Conservation (phyloP, 1,140 invertebrate species). For the Bacillus rossius region DNA sequence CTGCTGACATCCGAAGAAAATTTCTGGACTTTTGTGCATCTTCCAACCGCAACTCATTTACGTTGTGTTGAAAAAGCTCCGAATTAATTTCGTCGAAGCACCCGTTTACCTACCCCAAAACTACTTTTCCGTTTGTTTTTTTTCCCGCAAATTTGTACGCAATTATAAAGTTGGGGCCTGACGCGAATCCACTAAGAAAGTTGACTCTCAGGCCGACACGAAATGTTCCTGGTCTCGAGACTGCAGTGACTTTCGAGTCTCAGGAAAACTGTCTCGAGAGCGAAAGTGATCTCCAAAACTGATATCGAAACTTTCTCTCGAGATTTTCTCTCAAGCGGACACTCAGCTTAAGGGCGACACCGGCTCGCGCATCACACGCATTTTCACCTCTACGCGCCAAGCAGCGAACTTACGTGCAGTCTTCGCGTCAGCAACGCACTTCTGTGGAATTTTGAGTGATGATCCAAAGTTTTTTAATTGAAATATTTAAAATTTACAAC, state of each 20-base stretch:
- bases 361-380: too few relatives aligned
- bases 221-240: slow-evolving; percentile 1
- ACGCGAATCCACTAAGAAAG: neutral
- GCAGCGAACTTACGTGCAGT: too few relatives aligned
- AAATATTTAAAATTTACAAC: too few relatives aligned
- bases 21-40: neutral
- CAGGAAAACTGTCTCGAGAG: neutral
- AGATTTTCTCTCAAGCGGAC: too few relatives aligned
- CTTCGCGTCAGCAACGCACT: too few relatives aligned
- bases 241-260: too few relatives aligned
- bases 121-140: neutral
- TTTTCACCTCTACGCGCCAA: too few relatives aligned
- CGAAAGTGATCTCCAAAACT: neutral
- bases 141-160: neutral
- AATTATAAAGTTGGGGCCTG: neutral
- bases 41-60: neutral
- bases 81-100: neutral
- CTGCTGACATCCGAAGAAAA: slow-evolving; percentile 1
- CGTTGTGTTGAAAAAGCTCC: neutral
- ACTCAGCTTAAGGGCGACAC: too few relatives aligned
- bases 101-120: neutral
- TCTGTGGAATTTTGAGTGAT: too few relatives aligned
- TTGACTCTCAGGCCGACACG: slow-evolving; percentile 1
- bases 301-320: neutral
- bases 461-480: too few relatives aligned